Conservation (phyloP, 2,888 invertebrate genomes). For the Spodoptera exigua region DNA sequence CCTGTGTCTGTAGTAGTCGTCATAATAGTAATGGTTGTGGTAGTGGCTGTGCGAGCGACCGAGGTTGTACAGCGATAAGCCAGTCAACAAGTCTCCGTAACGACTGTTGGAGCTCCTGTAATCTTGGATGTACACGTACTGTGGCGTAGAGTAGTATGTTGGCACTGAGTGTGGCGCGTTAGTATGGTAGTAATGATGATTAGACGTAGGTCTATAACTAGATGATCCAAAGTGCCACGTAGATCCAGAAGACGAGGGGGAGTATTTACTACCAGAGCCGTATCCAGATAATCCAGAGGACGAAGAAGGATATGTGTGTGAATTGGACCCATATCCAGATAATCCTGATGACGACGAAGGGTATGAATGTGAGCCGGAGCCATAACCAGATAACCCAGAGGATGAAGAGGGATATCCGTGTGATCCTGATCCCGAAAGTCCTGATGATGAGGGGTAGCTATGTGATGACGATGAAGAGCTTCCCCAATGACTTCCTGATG, state of each 20-base stretch:
- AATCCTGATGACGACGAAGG: no score
- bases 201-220: neutral
- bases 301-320: constrained; percentile 28
- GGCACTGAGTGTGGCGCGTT: constrained; percentile 16
- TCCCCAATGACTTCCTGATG: no score
- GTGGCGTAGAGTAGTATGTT: constrained; percentile 71
- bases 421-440: constrained; percentile 44
- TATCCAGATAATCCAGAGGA: neutral
- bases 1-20: constrained; percentile 79
- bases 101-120: constrained; percentile 81
- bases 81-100: constrained; percentile 79
- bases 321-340: constrained; percentile 14
- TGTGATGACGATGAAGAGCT: constrained; percentile 23
- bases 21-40: constrained; percentile 78
- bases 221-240: constrained; percentile 19
- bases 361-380: constrained; percentile 17
- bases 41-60: constrained; percentile 76
- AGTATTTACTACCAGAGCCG: no score
- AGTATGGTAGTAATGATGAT: constrained; percentile 20
- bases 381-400: constrained; percentile 5
- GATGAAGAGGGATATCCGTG: neutral
- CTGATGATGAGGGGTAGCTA: constrained; percentile 43
- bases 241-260: constrained; percentile 39
- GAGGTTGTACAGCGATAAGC: constrained; percentile 80
- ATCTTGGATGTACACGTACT: constrained; percentile 78